These are phyloP conservation scores for Chaunax sp. DNA, from an alignment of 2,797 vertebrate genomes.

Conservation along the genomic window DNA sequence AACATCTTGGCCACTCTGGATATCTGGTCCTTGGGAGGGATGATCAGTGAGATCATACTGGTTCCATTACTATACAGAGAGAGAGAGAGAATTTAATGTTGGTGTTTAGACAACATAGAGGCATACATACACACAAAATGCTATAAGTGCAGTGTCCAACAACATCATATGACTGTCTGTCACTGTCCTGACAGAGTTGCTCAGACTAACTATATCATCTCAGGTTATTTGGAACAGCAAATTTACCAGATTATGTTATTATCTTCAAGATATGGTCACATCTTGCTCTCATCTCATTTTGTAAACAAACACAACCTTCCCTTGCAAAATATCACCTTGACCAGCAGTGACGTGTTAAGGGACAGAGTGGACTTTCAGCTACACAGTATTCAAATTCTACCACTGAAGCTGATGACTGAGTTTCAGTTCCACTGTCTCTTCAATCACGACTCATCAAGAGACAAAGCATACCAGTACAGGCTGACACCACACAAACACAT, in stretches of 20 bases:
- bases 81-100: conserved; percentile 32
- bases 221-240: neutral
- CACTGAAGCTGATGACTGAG: neutral
- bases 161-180: neutral
- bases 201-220: neutral
- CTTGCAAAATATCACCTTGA: conserved; percentile 45
- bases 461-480: conserved; percentile 48
- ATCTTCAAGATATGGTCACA: neutral
- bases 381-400: conserved; percentile 20
- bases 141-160: neutral
- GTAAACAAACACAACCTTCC: conserved; percentile 38
- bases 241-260: neutral
- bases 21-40: conserved; percentile 99
- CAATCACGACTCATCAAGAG: conserved; percentile 54
- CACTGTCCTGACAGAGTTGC: neutral
- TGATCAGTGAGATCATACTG: conserved; percentile 99
- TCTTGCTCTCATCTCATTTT: neutral
- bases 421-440: conserved; percentile 18
- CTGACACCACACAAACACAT: conserved; percentile 19
- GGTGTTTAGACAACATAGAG: neutral
- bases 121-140: neutral
- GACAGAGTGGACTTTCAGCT: conserved; percentile 42
- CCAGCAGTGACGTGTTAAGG: conserved; percentile 26
- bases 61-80: conserved; percentile 92
- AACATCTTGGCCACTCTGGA: conserved; percentile 99